These are phyloP conservation scores for Trypoxylus dichotomus DNA, from an alignment of 1,140 invertebrate species.

Conservation along the genomic window DNA sequence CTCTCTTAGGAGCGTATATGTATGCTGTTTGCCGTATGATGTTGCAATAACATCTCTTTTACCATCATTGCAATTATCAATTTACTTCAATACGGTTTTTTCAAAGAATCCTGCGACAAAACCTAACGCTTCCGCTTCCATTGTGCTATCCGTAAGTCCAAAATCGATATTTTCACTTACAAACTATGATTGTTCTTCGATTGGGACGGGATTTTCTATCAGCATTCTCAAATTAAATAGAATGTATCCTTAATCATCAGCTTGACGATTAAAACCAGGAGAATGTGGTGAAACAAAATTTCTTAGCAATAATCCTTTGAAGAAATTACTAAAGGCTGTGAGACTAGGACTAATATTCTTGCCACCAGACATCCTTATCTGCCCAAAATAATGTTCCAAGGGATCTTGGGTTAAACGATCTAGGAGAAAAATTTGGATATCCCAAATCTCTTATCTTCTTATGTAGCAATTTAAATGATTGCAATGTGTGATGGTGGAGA, in stretches of 20 bases:
- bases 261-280: constrained; percentile 32
- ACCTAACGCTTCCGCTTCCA: not conserved
- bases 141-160: not conserved
- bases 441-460: constrained; percentile 18
- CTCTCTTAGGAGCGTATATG: not conserved
- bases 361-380: constrained; percentile 30
- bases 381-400: constrained; percentile 39
- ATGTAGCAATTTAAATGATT: too few species aligned
- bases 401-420: constrained; percentile 38
- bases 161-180: not conserved
- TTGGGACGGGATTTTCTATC: not conserved
- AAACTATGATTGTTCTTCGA: not conserved
- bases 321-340: constrained; percentile 31
- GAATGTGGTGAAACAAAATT: constrained; percentile 35
- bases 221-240: not conserved
- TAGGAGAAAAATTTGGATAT: constrained; percentile 30
- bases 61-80: not conserved
- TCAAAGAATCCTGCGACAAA: not conserved
- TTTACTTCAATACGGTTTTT: not conserved
- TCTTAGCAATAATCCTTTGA: constrained; percentile 33
- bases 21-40: not conserved
- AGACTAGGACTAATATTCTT: constrained; percentile 35
- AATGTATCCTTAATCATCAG: constrained; percentile 9
- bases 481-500: too few species aligned
- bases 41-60: not conserved